Percentiles rank a stretch among this genome's conserved stretches.
Conservation (phyloP, 2,113 vertebrate genomes). For the Colossoma macropomum region DNA sequence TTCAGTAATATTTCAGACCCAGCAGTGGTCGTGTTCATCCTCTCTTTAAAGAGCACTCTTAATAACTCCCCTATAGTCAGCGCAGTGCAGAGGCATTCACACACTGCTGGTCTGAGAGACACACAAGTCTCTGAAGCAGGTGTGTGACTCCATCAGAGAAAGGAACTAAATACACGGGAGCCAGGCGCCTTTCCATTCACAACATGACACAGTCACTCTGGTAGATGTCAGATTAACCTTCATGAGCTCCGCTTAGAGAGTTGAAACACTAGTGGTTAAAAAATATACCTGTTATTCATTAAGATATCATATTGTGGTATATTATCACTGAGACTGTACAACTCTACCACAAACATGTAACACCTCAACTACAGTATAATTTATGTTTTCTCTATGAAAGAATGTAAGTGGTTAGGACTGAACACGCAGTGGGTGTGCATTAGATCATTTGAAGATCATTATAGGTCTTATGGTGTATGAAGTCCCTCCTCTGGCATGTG, state of each 20-base stretch:
- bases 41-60: constrained; percentile 41
- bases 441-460: too few relatives aligned
- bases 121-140: constrained; percentile 48
- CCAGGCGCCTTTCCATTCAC: constrained; percentile 15
- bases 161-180: constrained; percentile 24
- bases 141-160: constrained; percentile 40
- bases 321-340: too few relatives aligned
- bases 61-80: constrained; percentile 26
- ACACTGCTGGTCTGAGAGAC: constrained; percentile 36
- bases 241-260: neutral
- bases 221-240: constrained; percentile 18
- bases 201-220: constrained; percentile 15
- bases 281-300: neutral
- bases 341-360: neutral
- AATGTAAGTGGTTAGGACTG: too few relatives aligned
- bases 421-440: too few relatives aligned
- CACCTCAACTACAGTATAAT: neutral
- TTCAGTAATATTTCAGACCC: constrained; percentile 25
- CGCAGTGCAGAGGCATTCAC: constrained; percentile 16
- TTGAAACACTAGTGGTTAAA: neutral
- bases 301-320: neutral
- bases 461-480: too few relatives aligned
- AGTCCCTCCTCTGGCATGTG: too few relatives aligned
- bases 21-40: constrained; percentile 30
- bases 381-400: too few relatives aligned